Evolutionary conservation across 2,888 invertebrate genomes (phyloP).

Genomic region (Drosophila histrio): DNA sequence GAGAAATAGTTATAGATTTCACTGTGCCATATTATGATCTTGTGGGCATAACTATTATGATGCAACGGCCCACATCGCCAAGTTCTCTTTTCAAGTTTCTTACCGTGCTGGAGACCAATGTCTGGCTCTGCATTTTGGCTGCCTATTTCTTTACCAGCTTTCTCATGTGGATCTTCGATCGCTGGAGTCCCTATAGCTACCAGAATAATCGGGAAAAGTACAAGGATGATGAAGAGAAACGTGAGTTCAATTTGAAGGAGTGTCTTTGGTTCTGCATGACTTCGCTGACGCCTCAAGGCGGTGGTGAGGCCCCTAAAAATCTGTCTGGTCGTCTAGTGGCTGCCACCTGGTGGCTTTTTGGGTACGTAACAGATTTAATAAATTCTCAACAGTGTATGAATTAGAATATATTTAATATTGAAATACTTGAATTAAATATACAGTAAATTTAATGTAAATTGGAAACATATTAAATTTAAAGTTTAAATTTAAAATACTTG

Average conservation of each 20-base stretch:
- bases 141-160: slow-evolving; percentile 97
- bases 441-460: too few relatives aligned
- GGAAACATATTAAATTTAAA: too few relatives aligned
- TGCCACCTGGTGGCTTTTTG: slow-evolving; percentile 99
- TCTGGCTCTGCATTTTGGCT: slow-evolving; percentile 97
- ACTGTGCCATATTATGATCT: slow-evolving; percentile 99
- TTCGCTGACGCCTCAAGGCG: slow-evolving; percentile 96
- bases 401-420: too few relatives aligned
- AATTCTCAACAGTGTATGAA: too few relatives aligned
- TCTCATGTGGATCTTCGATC: slow-evolving; percentile 98
- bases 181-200: slow-evolving; percentile 98
- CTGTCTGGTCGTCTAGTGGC: slow-evolving; percentile 97
- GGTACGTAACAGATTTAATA: too few relatives aligned
- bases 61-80: slow-evolving; percentile 94
- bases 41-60: slow-evolving; percentile 98
- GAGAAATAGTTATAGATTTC: slow-evolving; percentile 98
- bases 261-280: slow-evolving; percentile 99
- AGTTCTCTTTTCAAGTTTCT: slow-evolving; percentile 98
- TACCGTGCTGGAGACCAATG: slow-evolving; percentile 97
- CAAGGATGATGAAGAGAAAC: slow-evolving; percentile 95
- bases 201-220: slow-evolving; percentile 97
- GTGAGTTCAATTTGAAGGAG: slow-evolving; percentile 97
- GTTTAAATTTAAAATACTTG: too few relatives aligned
- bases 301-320: slow-evolving; percentile 98
- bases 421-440: too few relatives aligned